A percentile compares a stretch with the other conserved stretches of the same genome.
phyloP scores from a whole-genome alignment of 2,797 vertebrate species.

The Xiphophorus birchmanni region DNA sequence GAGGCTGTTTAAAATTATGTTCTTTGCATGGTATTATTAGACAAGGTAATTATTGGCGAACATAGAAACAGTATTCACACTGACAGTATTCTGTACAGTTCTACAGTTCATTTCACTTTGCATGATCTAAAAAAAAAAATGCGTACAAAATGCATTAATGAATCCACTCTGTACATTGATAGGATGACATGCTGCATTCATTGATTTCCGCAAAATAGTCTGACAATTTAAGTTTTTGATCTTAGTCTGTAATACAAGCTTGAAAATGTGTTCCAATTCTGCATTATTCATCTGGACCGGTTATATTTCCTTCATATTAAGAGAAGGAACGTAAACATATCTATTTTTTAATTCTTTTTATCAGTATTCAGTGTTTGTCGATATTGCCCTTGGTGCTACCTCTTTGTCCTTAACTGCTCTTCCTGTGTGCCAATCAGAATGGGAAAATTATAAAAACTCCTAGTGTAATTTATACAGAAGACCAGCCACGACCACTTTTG shows the following conservation, averaged over 20 bases:
- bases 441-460: background rate
- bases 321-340: background rate
- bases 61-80: background rate
- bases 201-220: background rate
- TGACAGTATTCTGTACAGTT: background rate
- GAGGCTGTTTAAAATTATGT: background rate
- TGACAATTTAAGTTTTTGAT: background rate
- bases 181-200: background rate
- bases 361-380: background rate
- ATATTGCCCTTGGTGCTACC: background rate
- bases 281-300: background rate
- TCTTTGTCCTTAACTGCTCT: background rate
- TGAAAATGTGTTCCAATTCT: background rate
- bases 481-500: background rate
- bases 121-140: background rate
- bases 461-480: background rate
- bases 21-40: background rate
- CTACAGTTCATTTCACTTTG: background rate
- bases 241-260: background rate
- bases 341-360: no score
- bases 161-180: background rate
- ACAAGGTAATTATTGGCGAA: background rate
- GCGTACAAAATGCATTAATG: background rate
- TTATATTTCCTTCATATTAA: background rate
- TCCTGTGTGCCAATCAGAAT: background rate